phyloP scores from a whole-genome alignment of 1,140 invertebrate genomes.

The Drosophila teissieri region DNA sequence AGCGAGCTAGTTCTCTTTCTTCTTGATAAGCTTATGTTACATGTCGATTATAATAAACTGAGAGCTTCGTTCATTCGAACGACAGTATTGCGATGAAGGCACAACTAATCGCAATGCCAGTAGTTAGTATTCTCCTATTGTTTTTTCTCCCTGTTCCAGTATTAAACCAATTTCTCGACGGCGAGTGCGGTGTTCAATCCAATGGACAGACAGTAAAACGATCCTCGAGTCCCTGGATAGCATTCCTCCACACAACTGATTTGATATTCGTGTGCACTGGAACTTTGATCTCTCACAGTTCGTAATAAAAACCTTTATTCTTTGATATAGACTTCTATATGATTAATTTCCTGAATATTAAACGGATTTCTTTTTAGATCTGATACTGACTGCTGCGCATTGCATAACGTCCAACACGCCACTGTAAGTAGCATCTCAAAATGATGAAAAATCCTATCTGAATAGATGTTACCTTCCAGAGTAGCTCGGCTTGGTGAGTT shows the following conservation, averaged over 20 bases:
- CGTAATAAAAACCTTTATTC: no score
- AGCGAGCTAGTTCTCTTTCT: not conserved
- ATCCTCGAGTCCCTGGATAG: not conserved
- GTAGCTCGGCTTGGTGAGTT: constrained; percentile 1
- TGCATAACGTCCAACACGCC: not conserved
- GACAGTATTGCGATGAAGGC: not conserved
- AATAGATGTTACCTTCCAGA: not conserved
- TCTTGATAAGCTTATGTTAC: not conserved
- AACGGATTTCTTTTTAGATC: not conserved
- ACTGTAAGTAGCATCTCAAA: not conserved
- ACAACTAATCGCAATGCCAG: not conserved
- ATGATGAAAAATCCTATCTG: not conserved
- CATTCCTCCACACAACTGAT: constrained; percentile 2
- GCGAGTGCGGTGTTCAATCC: not conserved
- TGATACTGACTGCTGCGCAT: constrained; percentile 5
- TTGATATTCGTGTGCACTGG: not conserved
- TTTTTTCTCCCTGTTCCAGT: not conserved
- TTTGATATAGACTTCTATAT: no score
- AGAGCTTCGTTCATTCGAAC: not conserved
- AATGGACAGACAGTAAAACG: not conserved
- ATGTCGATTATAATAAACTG: not conserved
- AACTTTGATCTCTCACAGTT: constrained; percentile 1
- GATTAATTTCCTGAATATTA: not conserved
- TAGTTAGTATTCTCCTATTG: not conserved
- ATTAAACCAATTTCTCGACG: not conserved